Evolutionary conservation across 2,797 vertebrate species (phyloP).

Genomic region (Simalia tracyae): DNA sequence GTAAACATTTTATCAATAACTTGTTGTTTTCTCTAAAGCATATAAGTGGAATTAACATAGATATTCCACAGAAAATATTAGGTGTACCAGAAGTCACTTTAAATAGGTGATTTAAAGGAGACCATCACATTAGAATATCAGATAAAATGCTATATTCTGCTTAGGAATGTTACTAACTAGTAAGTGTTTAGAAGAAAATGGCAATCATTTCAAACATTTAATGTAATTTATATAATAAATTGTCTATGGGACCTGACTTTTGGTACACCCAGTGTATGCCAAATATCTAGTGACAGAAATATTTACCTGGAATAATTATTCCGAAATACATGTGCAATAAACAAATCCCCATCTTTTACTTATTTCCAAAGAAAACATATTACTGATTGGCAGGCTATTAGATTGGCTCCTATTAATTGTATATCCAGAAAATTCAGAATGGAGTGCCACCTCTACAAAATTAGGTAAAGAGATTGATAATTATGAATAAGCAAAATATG

Average conservation of each 20-base stretch:
- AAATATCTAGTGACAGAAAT: not conserved
- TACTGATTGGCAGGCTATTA: too few relatives aligned
- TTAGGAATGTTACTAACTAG: not conserved
- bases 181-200: not conserved
- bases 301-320: not conserved
- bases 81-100: not conserved
- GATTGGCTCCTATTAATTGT: too few relatives aligned
- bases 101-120: not conserved
- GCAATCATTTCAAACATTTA: not conserved
- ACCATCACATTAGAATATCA: not conserved
- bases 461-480: too few relatives aligned
- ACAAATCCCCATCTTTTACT: not conserved
- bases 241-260: not conserved
- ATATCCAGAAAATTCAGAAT: too few relatives aligned
- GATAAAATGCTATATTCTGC: not conserved
- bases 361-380: not conserved
- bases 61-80: not conserved
- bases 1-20: not conserved
- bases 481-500: too few relatives aligned
- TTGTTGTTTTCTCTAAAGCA: not conserved
- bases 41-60: not conserved
- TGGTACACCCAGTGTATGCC: not conserved
- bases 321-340: not conserved
- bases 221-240: not conserved
- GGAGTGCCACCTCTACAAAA: too few relatives aligned